Evolutionary conservation across 2,113 vertebrate species (phyloP), one percentile per base, ranked within the genome.

Genomic region (Chrysochloris asiatica): DNA sequence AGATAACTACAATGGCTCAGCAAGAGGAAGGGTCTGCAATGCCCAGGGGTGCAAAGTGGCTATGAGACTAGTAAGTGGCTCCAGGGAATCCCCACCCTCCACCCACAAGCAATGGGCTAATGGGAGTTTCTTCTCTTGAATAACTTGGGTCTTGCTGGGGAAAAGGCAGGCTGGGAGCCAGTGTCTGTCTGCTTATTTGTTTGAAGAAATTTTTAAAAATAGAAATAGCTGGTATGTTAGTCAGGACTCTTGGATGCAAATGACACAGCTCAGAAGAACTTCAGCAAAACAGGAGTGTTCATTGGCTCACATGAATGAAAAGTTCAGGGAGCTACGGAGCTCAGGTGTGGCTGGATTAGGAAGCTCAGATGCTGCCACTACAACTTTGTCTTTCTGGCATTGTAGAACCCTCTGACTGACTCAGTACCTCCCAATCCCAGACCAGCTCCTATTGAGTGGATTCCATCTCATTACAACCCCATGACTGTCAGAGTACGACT

Each of bases 21-120:
- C 94, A n/a, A 92, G 71, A 36, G 93, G 0, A 26, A 3, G 0
- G 86, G 80, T 10, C 63, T 96, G 96, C 52, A 93, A 45, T 16
- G 97, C 93, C 13, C 97, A 95, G 30, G 96, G 92, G 13, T 98
- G 97, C 96, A 98, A 98, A 95, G 83, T 98, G 90, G 98, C 98
- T 0, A 97, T 98, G 95, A 97, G 96, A 87, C 94, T 98, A 94
- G 98, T 98, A 93, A 97, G 98, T 85, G 56, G 22, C 30, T 45
- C 43, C 28, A 26, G 0, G 0, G n/a, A n/a, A n/a, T n/a, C n/a
- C n/a, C n/a, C n/a, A n/a, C n/a, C n/a, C n/a, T n/a, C n/a, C 0
- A 6, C 38, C 0, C 2, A 1, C 22, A 2, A 21, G 14, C 85
- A 4, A 0, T 0, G 30, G 61, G 17, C 65, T 26, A 14, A 73